Percentiles rank a stretch among this genome's conserved stretches.
Conservation (phyloP, 2,113 vertebrate genomes). For the Oncorhynchus tshawytscha region DNA sequence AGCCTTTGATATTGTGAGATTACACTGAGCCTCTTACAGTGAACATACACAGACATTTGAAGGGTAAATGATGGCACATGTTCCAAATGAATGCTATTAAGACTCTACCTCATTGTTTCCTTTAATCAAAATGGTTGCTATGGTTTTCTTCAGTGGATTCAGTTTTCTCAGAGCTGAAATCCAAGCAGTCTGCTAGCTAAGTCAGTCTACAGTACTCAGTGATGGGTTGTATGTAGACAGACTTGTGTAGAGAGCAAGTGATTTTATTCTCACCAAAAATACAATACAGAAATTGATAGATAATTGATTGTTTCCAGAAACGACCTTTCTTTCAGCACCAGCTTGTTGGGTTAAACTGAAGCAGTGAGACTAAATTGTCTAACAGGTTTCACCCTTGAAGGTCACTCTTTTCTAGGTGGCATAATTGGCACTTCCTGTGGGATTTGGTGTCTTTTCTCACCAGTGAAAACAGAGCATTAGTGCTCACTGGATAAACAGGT, state of each 20-base stretch:
- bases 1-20: constrained; percentile 3
- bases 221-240: background rate
- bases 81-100: background rate
- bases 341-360: constrained; percentile 12
- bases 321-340: constrained; percentile 6
- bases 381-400: constrained; percentile 31
- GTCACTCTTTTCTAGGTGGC: constrained; percentile 42
- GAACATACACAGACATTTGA: constrained; percentile 18
- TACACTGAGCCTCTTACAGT: background rate
- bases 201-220: constrained; percentile 3
- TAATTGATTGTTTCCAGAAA: constrained; percentile 1
- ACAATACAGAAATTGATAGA: constrained; percentile 22
- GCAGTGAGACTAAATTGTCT: constrained; percentile 5
- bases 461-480: constrained; percentile 60
- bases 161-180: background rate
- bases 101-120: constrained; percentile 12
- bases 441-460: constrained; percentile 51
- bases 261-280: constrained; percentile 1
- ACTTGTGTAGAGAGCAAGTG: constrained; percentile 8
- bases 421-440: constrained; percentile 58
- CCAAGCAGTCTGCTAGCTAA: constrained; percentile 4
- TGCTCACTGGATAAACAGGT: constrained; percentile 61
- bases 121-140: constrained; percentile 25
- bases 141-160: background rate
- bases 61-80: constrained; percentile 31